These are phyloP conservation scores for Camelus dromedarius DNA, from an alignment of 2,113 vertebrate genomes.

Conservation along the genomic window DNA sequence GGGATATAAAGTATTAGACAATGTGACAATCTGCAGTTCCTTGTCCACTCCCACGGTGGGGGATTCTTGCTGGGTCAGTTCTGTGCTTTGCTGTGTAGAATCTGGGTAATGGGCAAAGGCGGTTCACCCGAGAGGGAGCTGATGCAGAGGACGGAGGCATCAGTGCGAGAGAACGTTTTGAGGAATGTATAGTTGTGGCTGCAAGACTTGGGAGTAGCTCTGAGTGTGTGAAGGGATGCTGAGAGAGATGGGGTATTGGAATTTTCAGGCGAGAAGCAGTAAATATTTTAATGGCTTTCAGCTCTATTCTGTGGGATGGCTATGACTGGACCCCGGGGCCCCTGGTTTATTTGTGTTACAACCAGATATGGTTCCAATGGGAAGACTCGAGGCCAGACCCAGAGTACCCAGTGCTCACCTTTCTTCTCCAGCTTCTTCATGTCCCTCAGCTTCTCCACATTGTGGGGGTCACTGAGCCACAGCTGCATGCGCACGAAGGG, in stretches of 20 bases:
- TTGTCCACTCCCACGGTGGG: too few species aligned
- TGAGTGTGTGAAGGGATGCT: neutral
- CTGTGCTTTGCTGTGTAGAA: neutral
- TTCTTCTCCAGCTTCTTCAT: constrained; percentile 99
- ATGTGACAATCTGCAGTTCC: neutral
- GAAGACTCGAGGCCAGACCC: neutral
- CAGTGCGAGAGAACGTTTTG: neutral
- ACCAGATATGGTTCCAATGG: neutral
- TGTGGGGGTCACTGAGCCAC: constrained; percentile 98
- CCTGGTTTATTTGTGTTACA: neutral
- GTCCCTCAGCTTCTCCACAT: constrained; percentile 96
- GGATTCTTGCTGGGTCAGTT: neutral
- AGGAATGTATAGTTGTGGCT: neutral
- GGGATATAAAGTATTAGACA: neutral
- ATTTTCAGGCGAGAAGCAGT: neutral
- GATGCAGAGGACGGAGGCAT: neutral
- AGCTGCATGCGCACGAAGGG: constrained; percentile 99
- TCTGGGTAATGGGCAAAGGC: neutral
- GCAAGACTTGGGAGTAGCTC: neutral
- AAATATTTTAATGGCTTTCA: neutral
- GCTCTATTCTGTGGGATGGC: accelerated
- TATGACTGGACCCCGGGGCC: neutral
- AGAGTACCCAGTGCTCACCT: constrained; percentile 85
- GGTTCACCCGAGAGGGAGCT: accelerated
- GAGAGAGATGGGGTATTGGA: accelerated